Percentiles rank a stretch among this genome's conserved stretches.
Conservation (phyloP, 30 jellyfish, hydroid and myxozoan genomes). For the Aurelia aurita region DNA sequence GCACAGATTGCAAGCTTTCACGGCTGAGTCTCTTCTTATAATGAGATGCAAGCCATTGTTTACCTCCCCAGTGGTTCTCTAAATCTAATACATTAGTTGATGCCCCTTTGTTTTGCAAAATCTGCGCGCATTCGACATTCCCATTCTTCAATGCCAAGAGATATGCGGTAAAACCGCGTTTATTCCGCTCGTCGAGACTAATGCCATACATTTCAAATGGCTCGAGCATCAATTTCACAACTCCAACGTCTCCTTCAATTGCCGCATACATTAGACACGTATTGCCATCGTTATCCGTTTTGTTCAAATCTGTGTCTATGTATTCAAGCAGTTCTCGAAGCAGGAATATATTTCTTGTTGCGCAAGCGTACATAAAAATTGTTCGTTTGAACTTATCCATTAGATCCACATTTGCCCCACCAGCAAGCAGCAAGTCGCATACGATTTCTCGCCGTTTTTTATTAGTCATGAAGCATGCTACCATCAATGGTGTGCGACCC, state of each 20-base stretch:
- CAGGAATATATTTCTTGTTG: slow-evolving; percentile 52
- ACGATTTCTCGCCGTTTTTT: slow-evolving; percentile 40
- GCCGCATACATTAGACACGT: slow-evolving; percentile 76
- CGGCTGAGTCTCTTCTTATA: slow-evolving; percentile 18
- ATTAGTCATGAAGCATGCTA: slow-evolving; percentile 66
- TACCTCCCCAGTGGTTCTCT: slow-evolving; percentile 46
- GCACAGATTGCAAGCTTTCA: slow-evolving; percentile 26
- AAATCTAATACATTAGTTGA: slow-evolving; percentile 36
- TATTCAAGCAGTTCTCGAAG: slow-evolving; percentile 17
- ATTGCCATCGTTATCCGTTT: slow-evolving; percentile 43
- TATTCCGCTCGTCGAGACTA: slow-evolving; percentile 40
- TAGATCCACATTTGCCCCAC: slow-evolving; percentile 39
- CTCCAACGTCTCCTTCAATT: slow-evolving; percentile 46
- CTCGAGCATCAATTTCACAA: slow-evolving; percentile 8
- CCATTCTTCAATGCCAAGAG: slow-evolving; percentile 60
- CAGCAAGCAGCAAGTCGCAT: slow-evolving; percentile 45
- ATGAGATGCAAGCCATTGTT: slow-evolving; percentile 47
- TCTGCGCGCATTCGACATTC: slow-evolving; percentile 48
- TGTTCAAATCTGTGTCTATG: slow-evolving; percentile 41
- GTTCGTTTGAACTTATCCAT: slow-evolving; percentile 37
- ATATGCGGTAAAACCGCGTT: slow-evolving; percentile 64
- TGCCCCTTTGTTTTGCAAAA: slow-evolving; percentile 53
- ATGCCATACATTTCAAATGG: slow-evolving; percentile 36
- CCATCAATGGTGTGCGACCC: slow-evolving; percentile 70
- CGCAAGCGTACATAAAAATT: slow-evolving; percentile 62